Evolutionary conservation across 2,113 vertebrate species (phyloP).

Genomic region (Pomatorhinus ruficollis): DNA sequence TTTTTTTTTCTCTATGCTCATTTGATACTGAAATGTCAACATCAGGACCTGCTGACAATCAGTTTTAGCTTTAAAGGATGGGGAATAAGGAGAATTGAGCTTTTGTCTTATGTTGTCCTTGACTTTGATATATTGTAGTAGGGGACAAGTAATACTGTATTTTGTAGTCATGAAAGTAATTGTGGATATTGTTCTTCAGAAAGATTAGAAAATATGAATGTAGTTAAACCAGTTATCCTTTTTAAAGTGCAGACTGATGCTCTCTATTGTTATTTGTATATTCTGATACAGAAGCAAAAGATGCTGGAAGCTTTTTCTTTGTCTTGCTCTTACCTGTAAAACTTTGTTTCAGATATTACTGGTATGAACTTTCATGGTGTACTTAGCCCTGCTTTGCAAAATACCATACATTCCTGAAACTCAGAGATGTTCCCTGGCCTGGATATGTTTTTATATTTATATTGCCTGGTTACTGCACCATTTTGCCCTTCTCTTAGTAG

Average conservation of each 20-base stretch:
- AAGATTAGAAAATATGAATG: conserved; percentile 27
- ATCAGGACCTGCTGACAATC: background rate
- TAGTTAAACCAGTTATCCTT: conserved; percentile 58
- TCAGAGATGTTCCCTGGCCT: background rate
- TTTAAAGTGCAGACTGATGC: background rate
- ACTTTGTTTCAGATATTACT: background rate
- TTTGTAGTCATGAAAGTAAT: conserved; percentile 23
- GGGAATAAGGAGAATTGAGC: background rate
- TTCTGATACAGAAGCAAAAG: background rate
- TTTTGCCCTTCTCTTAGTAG: background rate
- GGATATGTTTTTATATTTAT: background rate
- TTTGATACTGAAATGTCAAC: conserved; percentile 21
- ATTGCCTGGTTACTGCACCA: background rate
- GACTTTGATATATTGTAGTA: background rate
- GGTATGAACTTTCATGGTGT: background rate
- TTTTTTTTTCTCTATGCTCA: background rate
- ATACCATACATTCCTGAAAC: background rate
- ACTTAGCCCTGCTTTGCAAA: background rate
- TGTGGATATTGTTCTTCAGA: conserved; percentile 40
- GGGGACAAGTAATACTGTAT: background rate
- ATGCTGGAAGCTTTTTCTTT: background rate
- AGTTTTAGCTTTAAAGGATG: background rate
- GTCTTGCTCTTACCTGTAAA: background rate
- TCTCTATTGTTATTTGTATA: background rate
- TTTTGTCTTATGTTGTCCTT: conserved; percentile 8